These are phyloP conservation scores for Platichthys flesus DNA, from an alignment of 2,113 vertebrate genomes.

Conservation along the genomic window DNA sequence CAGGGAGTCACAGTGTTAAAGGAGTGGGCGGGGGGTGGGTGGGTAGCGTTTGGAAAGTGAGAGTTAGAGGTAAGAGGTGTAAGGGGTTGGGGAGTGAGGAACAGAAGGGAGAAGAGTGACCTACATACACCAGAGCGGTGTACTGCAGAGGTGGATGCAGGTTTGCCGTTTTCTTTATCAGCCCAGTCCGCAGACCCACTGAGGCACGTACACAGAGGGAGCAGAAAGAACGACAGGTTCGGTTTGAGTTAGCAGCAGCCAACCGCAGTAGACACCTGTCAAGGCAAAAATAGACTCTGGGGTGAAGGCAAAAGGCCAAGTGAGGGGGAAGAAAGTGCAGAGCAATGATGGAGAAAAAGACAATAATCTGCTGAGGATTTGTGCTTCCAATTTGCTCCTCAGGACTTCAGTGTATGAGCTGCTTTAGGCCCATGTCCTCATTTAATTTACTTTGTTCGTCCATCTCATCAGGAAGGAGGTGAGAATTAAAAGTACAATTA, in stretches of 20 bases:
- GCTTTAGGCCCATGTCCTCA: background rate
- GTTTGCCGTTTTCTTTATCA: slow-evolving; percentile 49
- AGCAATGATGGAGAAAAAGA: background rate
- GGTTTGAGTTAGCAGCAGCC: slow-evolving; percentile 20
- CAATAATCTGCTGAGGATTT: background rate
- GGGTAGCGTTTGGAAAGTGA: slow-evolving; percentile 12
- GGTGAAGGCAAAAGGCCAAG: slow-evolving; percentile 12
- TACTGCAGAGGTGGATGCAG: slow-evolving; percentile 64
- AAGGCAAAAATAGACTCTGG: slow-evolving; percentile 15
- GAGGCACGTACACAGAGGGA: slow-evolving; percentile 4
- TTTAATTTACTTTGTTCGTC: background rate
- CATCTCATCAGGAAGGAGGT: background rate
- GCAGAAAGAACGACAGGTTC: slow-evolving; percentile 10
- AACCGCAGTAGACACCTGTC: slow-evolving; percentile 30
- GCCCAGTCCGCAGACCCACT: background rate
- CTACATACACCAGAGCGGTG: slow-evolving; percentile 64
- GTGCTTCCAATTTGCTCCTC: slow-evolving; percentile 9
- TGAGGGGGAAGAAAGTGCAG: slow-evolving; percentile 2
- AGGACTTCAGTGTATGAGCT: background rate
- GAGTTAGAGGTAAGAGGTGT: slow-evolving; percentile 25
- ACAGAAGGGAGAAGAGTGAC: slow-evolving; percentile 55
- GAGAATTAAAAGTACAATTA: background rate
- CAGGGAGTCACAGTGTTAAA: background rate
- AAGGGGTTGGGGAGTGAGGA: slow-evolving; percentile 35
- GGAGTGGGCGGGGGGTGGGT: background rate